phyloP scores from a whole-genome alignment of 1,140 invertebrate species.

The Leucophenga varia region DNA sequence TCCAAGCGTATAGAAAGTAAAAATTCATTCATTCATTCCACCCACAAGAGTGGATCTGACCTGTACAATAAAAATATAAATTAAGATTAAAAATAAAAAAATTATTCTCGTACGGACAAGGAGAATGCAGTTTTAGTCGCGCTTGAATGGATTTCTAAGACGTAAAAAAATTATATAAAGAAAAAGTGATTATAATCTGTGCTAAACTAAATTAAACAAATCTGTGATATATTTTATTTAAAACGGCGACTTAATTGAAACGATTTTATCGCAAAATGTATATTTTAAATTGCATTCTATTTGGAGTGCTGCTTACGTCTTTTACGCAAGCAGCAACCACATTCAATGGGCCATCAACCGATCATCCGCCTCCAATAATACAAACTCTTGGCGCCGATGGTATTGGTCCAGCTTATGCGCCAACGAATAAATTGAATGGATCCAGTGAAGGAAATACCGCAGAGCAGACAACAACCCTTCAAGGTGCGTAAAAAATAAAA shows the following conservation, averaged over 20 bases:
- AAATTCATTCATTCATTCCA: no score
- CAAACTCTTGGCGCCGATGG: slow-evolving; percentile 32
- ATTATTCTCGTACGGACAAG: no score
- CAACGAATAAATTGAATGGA: slow-evolving; percentile 1
- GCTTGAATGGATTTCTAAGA: no score
- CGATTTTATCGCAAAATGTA: not conserved
- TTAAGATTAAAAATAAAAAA: no score
- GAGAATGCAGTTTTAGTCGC: no score
- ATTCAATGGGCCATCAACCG: no score
- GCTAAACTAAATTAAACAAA: slow-evolving; percentile 8
- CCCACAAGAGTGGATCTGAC: slow-evolving; percentile 9
- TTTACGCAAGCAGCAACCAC: slow-evolving; percentile 24
- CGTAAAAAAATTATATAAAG: no score
- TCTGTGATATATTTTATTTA: slow-evolving; percentile 35
- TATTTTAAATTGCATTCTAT: slow-evolving; percentile 19
- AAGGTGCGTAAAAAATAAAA: slow-evolving; percentile 36
- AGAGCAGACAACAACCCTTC: slow-evolving; percentile 4
- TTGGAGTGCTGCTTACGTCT: slow-evolving; percentile 9
- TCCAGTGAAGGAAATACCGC: no score
- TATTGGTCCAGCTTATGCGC: slow-evolving; percentile 27
- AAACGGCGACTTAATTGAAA: slow-evolving; percentile 9
- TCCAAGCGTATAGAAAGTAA: no score
- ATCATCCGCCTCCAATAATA: slow-evolving; percentile 35
- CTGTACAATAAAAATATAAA: slow-evolving; percentile 9
- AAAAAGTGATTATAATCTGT: no score